Conservation (phyloP, 2,797 vertebrate species). For the Petrocephalus schoutedeni region DNA sequence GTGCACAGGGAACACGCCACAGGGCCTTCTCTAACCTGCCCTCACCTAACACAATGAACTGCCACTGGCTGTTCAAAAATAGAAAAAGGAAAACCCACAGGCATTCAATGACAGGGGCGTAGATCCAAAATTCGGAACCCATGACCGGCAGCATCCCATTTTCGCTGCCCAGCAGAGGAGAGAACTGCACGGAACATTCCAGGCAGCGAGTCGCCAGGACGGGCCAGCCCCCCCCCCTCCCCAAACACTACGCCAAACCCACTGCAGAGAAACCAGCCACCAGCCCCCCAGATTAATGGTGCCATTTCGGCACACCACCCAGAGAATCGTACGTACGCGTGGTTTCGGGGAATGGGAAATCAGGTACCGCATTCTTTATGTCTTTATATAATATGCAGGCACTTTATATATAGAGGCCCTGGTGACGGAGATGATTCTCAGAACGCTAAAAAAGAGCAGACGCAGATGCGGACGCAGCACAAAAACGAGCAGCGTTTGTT, state of each 20-base stretch:
- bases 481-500: neutral
- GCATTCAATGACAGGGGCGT: neutral
- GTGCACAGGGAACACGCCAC: neutral
- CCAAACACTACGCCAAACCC: neutral
- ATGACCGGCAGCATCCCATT: neutral
- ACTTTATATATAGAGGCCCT: too few species aligned
- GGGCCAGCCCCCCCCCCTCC: neutral
- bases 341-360: neutral
- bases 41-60: neutral
- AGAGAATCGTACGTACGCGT: neutral
- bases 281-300: neutral
- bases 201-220: neutral
- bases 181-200: neutral
- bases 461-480: neutral
- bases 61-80: neutral
- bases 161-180: neutral
- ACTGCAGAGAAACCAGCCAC: neutral
- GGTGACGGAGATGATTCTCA: neutral
- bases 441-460: neutral
- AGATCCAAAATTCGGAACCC: neutral
- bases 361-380: neutral
- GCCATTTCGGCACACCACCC: neutral
- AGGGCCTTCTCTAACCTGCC: neutral
- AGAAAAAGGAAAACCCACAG: neutral
- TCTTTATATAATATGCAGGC: too few species aligned